These are phyloP conservation scores for Ficedula albicollis DNA, from an alignment of 2,797 vertebrate genomes.

Conservation along the genomic window DNA sequence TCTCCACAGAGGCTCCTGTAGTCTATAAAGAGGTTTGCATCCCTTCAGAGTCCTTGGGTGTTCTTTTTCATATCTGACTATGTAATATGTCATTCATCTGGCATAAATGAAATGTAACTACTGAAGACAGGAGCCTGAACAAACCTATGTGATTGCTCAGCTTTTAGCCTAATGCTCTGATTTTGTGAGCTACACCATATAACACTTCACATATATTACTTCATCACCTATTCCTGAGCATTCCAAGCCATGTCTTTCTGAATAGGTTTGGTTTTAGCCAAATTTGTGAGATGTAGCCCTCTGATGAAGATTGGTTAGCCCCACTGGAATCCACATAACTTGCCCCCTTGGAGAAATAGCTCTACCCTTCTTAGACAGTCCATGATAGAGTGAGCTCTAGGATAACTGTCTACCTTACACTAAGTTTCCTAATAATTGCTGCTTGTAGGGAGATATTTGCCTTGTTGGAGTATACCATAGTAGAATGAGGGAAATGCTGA, in stretches of 20 bases:
- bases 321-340: neutral
- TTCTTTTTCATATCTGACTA: neutral
- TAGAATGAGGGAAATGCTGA: neutral
- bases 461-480: neutral
- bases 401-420: neutral
- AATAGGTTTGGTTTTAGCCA: neutral
- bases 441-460: neutral
- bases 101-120: neutral
- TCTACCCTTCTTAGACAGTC: neutral
- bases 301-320: slow-evolving; percentile 2
- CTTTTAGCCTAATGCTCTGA: neutral
- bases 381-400: neutral
- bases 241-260: neutral
- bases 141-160: neutral
- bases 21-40: neutral
- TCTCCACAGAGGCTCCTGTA: neutral
- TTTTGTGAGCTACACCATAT: neutral
- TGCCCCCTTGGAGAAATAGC: neutral
- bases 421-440: neutral
- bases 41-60: neutral
- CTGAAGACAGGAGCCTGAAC: neutral
- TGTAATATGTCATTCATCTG: neutral
- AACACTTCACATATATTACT: neutral
- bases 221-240: neutral
- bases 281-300: neutral